Evolutionary conservation across 2,113 vertebrate genomes (phyloP), one percentile per base, ranked within the genome.

Genomic region (Callithrix jacchus): DNA sequence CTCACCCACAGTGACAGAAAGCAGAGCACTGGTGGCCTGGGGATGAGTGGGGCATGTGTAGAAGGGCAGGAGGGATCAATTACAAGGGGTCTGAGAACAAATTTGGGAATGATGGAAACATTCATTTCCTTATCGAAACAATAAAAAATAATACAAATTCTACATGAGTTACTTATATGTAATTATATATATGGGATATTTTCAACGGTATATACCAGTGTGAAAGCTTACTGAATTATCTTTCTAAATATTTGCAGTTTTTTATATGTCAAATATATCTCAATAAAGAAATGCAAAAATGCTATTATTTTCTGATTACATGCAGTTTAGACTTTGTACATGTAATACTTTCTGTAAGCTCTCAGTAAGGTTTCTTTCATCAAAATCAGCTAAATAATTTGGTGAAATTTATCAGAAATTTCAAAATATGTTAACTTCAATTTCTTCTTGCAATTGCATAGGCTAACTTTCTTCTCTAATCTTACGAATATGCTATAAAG

Each of bases 361-460:
- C 13, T 12, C 13, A 90, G 61, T 25, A 79, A 32, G 20, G 45
- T 17, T 35, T 89, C 13, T 56, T 45, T 79, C 49, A 37, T 35
- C 25, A 61, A 73, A 68, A 91, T 74, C 18, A 87, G 61, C 52
- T 32, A 68, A 32, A 3, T 45, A 25, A 77, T 82, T 91, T 5
- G 82, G 49, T 92, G 79, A 73, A 25, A 74, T 25, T 77, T 91
- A 68, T 66, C 83, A 91, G 64, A 90, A 89, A 81, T 61, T 61
- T 87, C 45, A 9, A 95, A 85, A 66, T 47, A 66, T 6, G 6
- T 8, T 23, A 83, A 32, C 14, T 20, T 77, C 56, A 90, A 81
- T 42, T 49, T 66, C 45, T 73, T 93, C 8, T n/a, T 23, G 8
- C 42, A 40, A 87, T 73, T 87, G 52, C 56, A 68, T 14, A 35